Evolutionary conservation across 2,113 vertebrate genomes (phyloP).

Genomic region (Eretmochelys imbricata): DNA sequence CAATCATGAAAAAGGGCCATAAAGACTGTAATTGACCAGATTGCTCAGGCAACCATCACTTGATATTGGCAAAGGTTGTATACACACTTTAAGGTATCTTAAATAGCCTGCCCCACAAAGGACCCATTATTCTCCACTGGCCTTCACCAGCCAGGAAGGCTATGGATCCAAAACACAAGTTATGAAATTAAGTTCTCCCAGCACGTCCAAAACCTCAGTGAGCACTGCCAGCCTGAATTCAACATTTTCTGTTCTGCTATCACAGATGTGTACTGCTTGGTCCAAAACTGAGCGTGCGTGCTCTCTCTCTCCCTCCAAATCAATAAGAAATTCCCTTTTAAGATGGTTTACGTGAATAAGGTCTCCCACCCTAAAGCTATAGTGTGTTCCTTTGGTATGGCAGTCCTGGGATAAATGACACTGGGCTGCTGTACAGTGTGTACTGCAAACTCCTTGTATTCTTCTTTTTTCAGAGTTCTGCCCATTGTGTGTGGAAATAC

Average conservation of each 20-base stretch:
- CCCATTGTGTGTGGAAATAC: background rate
- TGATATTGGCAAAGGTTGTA: slow-evolving; percentile 17
- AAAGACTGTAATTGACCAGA: slow-evolving; percentile 60
- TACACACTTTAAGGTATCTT: slow-evolving; percentile 27
- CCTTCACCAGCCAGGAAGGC: slow-evolving; percentile 7
- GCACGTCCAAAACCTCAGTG: background rate
- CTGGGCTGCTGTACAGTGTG: background rate
- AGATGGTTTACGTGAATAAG: background rate
- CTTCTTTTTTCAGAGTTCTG: background rate
- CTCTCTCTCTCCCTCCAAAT: background rate
- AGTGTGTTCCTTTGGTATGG: background rate
- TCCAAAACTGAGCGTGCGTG: background rate
- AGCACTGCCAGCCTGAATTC: background rate
- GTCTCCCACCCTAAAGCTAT: background rate
- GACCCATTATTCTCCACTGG: slow-evolving; percentile 1
- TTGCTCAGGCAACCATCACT: background rate
- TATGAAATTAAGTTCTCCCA: background rate
- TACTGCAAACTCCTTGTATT: background rate
- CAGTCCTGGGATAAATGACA: background rate
- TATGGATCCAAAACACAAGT: background rate
- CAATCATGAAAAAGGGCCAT: slow-evolving; percentile 43
- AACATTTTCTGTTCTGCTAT: background rate
- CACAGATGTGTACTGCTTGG: background rate
- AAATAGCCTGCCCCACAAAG: background rate
- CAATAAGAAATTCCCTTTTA: background rate